Base-by-base conservation (phyloP, 2,113 vertebrate species). In the Gorsachius goisagi region DNA sequence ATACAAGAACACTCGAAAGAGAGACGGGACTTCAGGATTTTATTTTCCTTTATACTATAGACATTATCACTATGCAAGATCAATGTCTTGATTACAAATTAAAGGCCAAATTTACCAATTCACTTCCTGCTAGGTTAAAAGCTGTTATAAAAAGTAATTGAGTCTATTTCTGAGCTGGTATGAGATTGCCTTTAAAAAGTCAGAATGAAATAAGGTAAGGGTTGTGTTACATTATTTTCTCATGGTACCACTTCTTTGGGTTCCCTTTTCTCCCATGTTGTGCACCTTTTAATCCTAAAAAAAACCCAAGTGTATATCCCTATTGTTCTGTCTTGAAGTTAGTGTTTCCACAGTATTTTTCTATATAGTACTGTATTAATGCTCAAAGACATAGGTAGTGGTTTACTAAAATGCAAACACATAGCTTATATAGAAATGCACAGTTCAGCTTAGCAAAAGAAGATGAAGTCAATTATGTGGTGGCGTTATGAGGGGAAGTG, bases 21-120 rank as follows among this genome's bases (percentile, higher is more conserved):
- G 12, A 47, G 17, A 14, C 1, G 1, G 18, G 24, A 45, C 15
- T 74, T 56, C 1, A 39, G 17, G 10, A 39, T 62, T 80, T 64
- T 12, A 2, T 56, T 59, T 66, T 68, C 18, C 71, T 73, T 55
- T 55, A 19, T 15, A 13, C 0, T 0, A 21, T 55, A n/a, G 18
- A n/a, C 2, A 10, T 62, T 69, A 23, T 66, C 8, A 27, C 8
- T 55, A 1, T 67, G 15, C 56, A 77, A 80, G 18, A 59, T 80
- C 35, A 85, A 35, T 11, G 5, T 24, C 8, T 30, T 79, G n/a
- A 63, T 76, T 80, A 37, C 22, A 93, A 76, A 55, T 86, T 52
- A 67, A 92, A 89, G 27, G 35, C 33, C 33, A 88, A 41, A n/a
- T 85, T 63, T 72, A 44, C 17, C 15, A 58, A 4, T 76, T 89